Evolutionary conservation across 2,797 vertebrate species (phyloP).

Genomic region (Rhynchonycteris naso): DNA sequence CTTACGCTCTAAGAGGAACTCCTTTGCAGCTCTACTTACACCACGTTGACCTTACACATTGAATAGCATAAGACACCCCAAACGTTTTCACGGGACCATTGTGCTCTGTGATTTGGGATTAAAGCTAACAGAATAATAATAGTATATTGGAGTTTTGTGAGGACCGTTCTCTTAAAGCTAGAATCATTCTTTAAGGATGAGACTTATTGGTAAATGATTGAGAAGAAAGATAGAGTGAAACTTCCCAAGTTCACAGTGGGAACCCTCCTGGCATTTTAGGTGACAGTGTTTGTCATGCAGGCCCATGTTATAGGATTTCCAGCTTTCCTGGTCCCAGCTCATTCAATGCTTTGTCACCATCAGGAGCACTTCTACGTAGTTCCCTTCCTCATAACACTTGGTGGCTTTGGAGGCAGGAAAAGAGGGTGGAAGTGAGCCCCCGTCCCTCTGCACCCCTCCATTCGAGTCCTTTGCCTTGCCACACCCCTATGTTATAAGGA

Average conservation of each 20-base stretch:
- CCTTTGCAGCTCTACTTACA: background rate
- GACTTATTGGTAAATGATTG: background rate
- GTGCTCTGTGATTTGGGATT: background rate
- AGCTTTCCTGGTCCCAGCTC: background rate
- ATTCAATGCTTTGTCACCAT: background rate
- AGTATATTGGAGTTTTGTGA: background rate
- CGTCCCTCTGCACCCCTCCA: accelerated
- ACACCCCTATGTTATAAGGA: accelerated
- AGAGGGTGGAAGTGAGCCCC: background rate
- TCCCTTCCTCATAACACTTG: background rate
- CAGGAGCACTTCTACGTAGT: accelerated
- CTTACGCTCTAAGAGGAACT: background rate
- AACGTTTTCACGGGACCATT: accelerated
- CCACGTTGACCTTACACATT: background rate
- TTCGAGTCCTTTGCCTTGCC: accelerated
- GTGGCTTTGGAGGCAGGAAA: background rate
- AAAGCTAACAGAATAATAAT: background rate
- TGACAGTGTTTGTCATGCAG: background rate
- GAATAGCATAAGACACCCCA: background rate
- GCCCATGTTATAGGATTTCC: no score
- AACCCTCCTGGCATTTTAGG: background rate
- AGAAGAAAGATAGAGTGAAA: background rate
- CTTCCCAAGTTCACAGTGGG: background rate
- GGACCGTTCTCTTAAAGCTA: background rate
- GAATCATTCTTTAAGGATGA: background rate